phyloP scores from a whole-genome alignment of 2,797 vertebrate species.

The Lophotriccus pileatus region DNA sequence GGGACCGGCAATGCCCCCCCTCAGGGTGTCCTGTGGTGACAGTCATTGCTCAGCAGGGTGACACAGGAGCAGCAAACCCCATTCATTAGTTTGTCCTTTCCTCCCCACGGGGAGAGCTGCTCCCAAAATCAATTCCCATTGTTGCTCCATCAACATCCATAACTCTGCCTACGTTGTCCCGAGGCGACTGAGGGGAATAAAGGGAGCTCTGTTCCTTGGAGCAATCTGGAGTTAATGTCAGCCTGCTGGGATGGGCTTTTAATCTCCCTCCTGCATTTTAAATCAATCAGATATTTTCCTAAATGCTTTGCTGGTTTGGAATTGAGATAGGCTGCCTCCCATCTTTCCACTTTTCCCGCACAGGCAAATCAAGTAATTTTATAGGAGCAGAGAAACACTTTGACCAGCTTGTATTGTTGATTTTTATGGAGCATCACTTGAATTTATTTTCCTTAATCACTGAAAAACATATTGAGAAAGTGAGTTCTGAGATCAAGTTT shows the following conservation, averaged over 20 bases:
- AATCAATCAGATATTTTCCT: slow-evolving; percentile 21
- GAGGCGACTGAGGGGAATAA: background rate
- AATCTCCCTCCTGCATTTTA: slow-evolving; percentile 26
- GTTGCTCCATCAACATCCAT: background rate
- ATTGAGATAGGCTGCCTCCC: background rate
- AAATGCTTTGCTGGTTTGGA: slow-evolving; percentile 8
- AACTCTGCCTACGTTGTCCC: background rate
- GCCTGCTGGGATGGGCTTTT: background rate
- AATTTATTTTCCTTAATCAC: background rate
- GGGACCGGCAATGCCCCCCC: background rate
- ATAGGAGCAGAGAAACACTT: background rate
- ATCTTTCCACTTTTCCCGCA: background rate
- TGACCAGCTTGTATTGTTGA: background rate
- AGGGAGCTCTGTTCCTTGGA: background rate
- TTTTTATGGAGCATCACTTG: background rate
- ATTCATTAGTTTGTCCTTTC: background rate
- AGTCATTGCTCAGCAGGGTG: background rate
- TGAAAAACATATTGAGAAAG: background rate
- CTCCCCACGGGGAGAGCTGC: background rate
- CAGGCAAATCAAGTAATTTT: background rate
- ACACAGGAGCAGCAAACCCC: background rate
- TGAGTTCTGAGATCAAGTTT: background rate
- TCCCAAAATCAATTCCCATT: slow-evolving; percentile 23
- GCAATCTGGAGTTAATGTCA: background rate
- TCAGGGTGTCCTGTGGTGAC: background rate